Base-by-base conservation (phyloP, 2,888 invertebrate genomes). In the Hirtodrosophila confusa region DNA sequence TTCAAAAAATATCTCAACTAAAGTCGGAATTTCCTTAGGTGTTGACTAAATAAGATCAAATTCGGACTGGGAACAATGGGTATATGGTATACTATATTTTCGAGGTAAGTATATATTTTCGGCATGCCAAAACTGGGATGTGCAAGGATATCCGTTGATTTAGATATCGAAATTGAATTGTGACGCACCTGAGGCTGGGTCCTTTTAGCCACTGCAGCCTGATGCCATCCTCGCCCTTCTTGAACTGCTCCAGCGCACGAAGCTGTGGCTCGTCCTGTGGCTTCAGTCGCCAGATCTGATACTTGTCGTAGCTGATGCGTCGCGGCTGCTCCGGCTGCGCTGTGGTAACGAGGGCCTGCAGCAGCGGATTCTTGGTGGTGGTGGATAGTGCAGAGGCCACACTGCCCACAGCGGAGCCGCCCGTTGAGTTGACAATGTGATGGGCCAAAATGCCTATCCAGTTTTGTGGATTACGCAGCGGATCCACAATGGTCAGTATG, bases 161-260 rank as follows among this genome's bases (percentile, higher is more conserved):
- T 17, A 17, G 17, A 17, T 17, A 17, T 17, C 17, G 1, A 17
- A 17, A 17, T 17, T 1, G 17, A 17, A 17, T 17, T 17, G 17
- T 17, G 17, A 41, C 41, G 70, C 55, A 92, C 91, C 91, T 93
- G 40, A 92, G 90, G 45, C 92, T 91, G 0, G 94, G 93, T 3
- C 93, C 92, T 17, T 93, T 93, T 90, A 94, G 93, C 91, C 94
- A 94, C 75, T 93, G 93, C 50, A 94, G 86, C 24, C 92, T 93
- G 6, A 92, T 92, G 35, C 93, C 92, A 51, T 93, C 92, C 8
- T 91, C 88, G 4, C 92, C 91, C 51, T 89, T 90, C 58, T 91
- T 90, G 49, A 93, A 89, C 23, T 92, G 91, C 5, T 90, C 90
- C 41, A 94, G 79, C 0, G 91, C 91, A 3, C 88, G 88, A 0